phyloP scores from a whole-genome alignment of 2,888 invertebrate species.

The Spicauda simplicius region DNA sequence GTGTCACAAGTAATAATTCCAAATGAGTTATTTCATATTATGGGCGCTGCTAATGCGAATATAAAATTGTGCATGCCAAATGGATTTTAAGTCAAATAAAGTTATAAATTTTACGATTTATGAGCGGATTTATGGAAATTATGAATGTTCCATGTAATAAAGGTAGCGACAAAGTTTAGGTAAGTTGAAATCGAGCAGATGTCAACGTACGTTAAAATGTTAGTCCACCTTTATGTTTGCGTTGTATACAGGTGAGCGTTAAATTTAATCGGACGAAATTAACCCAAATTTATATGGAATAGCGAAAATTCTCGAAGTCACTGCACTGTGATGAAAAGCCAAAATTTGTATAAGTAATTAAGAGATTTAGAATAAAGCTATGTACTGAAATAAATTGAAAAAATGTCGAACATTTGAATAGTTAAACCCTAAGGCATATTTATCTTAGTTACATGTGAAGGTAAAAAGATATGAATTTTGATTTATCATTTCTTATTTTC shows the following conservation, averaged over 20 bases:
- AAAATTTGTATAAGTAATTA: too few relatives aligned
- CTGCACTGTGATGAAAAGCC: too few relatives aligned
- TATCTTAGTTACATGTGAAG: too few relatives aligned
- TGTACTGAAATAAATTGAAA: too few relatives aligned
- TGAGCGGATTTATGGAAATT: slow-evolving; percentile 23
- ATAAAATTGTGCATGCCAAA: slow-evolving; percentile 30
- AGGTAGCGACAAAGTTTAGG: slow-evolving; percentile 2
- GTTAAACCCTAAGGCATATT: too few relatives aligned
- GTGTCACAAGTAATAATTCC: slow-evolving; percentile 17
- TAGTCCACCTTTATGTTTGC: slow-evolving; percentile 12
- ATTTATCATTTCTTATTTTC: too few relatives aligned
- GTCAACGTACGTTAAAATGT: slow-evolving; percentile 24
- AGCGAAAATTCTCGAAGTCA: too few relatives aligned
- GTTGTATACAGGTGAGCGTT: neutral
- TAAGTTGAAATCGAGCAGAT: slow-evolving; percentile 5
- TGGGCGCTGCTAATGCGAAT: slow-evolving; percentile 22
- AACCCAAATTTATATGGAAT: too few relatives aligned
- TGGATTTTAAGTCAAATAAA: slow-evolving; percentile 29
- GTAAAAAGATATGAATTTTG: too few relatives aligned
- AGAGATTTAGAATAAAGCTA: too few relatives aligned
- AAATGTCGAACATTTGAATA: too few relatives aligned
- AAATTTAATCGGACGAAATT: too few relatives aligned
- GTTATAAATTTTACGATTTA: slow-evolving; percentile 33
- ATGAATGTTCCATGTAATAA: slow-evolving; percentile 3
- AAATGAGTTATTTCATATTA: slow-evolving; percentile 21